Base-by-base conservation (phyloP, 2,888 invertebrate genomes). In the Tribolium freemani region DNA sequence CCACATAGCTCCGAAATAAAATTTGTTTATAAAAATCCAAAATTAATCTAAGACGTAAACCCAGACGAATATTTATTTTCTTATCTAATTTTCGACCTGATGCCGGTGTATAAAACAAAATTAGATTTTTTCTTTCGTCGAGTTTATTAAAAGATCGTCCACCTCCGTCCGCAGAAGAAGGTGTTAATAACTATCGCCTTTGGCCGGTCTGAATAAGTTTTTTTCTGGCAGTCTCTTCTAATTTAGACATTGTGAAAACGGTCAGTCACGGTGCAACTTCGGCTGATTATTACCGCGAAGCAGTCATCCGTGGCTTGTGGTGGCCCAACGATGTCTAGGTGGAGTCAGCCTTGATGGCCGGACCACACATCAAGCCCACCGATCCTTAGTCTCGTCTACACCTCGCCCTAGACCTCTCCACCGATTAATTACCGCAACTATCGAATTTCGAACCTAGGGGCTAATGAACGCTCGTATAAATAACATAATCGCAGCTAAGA, bases 231-330 rank as follows among this genome's bases (percentile, higher is more conserved):
- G 69, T 60, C 68, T 38, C 51, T 50, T 68, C 68, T 60, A 60
- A 69, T 70, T 70, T 63, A 70, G 63, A 57, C 45, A 70, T 70
- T 63, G 61, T 70, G 46, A 70, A 70, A 70, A 70, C 56, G 56
- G 70, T 63, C 63, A 70, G 70, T 70, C 70, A 70, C 63, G 70
- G 70, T 70, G 58, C 67, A 67, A 67, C 46, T 21, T 57, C 45
- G 48, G 56, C 57, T 31, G 67, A 56, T 67, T 67, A 60, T 69
- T 50, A 60, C 58, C 48, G 51, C 58, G 53, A 51, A 60, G 50
- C 60, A 60, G 60, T 51, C 69, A 69, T 51, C 69, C 69, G 53
- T 67, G 48, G 57, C 57, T 31, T 67, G 67, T 67, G 67, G 67
- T 67, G 67, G 67, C 67, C 67, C 67, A 67, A 48, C 57, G 67